Evolutionary conservation across 1,140 invertebrate genomes (phyloP), one percentile per base, ranked within the genome.

Genomic region (Steinernema feltiae): DNA sequence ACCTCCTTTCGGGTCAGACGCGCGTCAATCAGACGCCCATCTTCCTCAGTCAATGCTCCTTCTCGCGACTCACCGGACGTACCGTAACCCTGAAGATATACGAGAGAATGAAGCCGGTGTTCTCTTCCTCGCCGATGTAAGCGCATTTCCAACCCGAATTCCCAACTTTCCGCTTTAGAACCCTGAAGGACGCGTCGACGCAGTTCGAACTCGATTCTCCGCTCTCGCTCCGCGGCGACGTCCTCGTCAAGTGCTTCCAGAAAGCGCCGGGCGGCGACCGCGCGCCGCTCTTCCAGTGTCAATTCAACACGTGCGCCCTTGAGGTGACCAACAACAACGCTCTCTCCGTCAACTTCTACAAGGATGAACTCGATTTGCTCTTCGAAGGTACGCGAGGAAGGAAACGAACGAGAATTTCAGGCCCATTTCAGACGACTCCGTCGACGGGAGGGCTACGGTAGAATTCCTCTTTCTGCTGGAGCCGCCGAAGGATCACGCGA

Each of bases 221-320:
- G 29, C 90, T 95, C 35, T 91, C 92, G 48, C 89, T 96, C 1
- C 89, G 93, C 29, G 93, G 94, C 0, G 93, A 95, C 87, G 92
- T 95, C 78, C 89, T 95, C 18, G 90, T 96, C 80, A 94, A 94
- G 86, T 94, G 93, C 84, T 95, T 94, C 88, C 91, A 93, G 82
- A 90, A 92, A 80, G 32, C 41, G 73, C 72, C 7, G 48, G 82
- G 87, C 17, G 80, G 82, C 17, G 81, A 82, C 29, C 85, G 91
- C 69, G 90, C 91, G 80, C 87, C 90, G 7, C 90, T 93, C 72
- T 93, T 93, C 88, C 90, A 91, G 70, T 91, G 91, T 83, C 92
- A 96, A 90, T 94, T 95, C 88, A 94, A 95, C 88, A 95, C 94
- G 0, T 95, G 93, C 87, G 93, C 93, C 29, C 91, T 95, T 70